phyloP scores from a whole-genome alignment of 2,797 vertebrate genomes.

The Picus viridis region DNA sequence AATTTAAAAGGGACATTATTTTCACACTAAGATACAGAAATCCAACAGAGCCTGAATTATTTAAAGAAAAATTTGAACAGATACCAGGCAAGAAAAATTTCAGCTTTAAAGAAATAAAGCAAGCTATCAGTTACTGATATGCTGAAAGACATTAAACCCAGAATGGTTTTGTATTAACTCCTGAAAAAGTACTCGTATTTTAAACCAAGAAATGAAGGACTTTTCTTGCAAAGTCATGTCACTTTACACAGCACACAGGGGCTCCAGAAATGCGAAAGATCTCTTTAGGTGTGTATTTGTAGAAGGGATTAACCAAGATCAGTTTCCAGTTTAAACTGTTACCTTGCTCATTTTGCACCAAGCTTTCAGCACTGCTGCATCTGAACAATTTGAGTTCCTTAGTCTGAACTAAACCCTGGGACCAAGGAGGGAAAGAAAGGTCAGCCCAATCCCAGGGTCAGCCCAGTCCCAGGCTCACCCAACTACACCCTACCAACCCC shows the following conservation, averaged over 20 bases:
- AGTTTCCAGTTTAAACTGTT: background rate
- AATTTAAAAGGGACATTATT: background rate
- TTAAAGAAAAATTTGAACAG: constrained; percentile 11
- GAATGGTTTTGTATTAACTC: background rate
- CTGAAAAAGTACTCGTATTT: background rate
- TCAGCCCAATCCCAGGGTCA: background rate
- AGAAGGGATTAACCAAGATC: background rate
- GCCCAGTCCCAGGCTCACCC: background rate
- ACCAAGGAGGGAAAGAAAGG: background rate
- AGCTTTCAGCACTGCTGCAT: rapidly evolving
- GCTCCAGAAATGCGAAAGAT: background rate
- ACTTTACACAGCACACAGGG: background rate
- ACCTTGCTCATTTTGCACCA: background rate
- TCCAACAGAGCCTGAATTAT: background rate
- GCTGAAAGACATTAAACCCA: background rate
- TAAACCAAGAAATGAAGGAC: background rate
- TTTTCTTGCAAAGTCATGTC: background rate
- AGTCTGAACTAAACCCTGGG: background rate
- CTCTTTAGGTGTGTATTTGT: background rate
- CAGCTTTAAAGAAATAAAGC: background rate
- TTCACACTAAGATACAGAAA: background rate
- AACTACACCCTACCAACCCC: background rate
- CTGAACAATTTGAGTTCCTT: background rate
- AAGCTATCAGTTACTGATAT: background rate
- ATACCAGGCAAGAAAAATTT: background rate